Evolutionary conservation across 2,797 vertebrate species (phyloP).

Genomic region (Cynodonichthys magdalenae): DNA sequence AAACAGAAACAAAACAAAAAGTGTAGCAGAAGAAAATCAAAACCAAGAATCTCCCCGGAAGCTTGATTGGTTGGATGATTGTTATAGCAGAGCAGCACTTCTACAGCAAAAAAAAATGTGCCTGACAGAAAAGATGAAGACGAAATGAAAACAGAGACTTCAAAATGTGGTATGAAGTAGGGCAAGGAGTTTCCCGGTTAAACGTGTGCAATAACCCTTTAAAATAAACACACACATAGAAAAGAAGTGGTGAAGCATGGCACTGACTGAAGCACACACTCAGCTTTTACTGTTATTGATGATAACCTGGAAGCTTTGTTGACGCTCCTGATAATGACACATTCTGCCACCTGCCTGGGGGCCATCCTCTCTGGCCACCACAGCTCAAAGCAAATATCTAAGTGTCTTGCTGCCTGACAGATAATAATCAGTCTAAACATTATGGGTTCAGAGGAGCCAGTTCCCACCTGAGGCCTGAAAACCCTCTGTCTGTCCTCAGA

Average conservation of each 20-base stretch:
- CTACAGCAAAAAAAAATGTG: background rate
- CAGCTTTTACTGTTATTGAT: constrained; percentile 53
- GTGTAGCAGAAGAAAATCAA: background rate
- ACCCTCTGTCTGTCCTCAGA: constrained; percentile 19
- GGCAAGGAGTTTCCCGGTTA: constrained; percentile 5
- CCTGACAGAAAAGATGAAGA: constrained; percentile 12
- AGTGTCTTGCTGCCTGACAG: constrained; percentile 56
- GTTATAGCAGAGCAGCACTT: background rate
- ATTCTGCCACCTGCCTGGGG: constrained; percentile 50
- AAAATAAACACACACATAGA: constrained; percentile 48
- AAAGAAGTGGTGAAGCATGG: constrained; percentile 41
- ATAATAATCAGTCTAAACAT: constrained; percentile 60
- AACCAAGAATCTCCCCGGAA: background rate
- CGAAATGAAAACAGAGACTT: constrained; percentile 11
- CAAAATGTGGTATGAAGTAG: background rate
- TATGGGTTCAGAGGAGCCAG: constrained; percentile 34
- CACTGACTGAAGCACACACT: constrained; percentile 43
- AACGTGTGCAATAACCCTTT: constrained; percentile 39
- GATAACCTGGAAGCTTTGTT: constrained; percentile 66
- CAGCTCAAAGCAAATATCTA: constrained; percentile 66
- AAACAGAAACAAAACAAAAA: constrained; percentile 14
- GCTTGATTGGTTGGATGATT: constrained; percentile 15
- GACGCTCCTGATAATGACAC: constrained; percentile 65
- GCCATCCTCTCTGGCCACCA: constrained; percentile 40
- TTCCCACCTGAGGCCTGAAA: constrained; percentile 49